Base-by-base conservation (phyloP, 2,797 vertebrate species). In the Eulemur rubriventer region DNA sequence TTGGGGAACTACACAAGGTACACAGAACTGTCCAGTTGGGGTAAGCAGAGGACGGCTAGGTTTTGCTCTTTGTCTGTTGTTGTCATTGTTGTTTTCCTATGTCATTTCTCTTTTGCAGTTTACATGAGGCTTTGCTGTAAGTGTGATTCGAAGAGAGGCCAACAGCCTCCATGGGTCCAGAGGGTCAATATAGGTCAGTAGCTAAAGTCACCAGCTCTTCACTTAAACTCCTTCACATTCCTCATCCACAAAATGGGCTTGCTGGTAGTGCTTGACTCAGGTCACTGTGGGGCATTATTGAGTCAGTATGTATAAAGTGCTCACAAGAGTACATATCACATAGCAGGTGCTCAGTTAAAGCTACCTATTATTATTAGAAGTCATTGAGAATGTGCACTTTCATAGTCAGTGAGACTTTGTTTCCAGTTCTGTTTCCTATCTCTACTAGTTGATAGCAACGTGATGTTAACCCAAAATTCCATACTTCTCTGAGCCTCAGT, bases 1-100 rank as follows among this genome's bases (percentile, higher is more conserved):
- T 1, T 0, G 50, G 18, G 57, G 26, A 41, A 8, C 38, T 10
- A 24, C 33, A 63, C 69, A 72, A 35, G 12, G 26, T 10, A 6
- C 20, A 22, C 5, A 0, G 3, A 1, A 12, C 50, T 30, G 0
- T n/a, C 26, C 20, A 13, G 24, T 0, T 35, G 16, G 12, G 8
- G 67, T 11, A 6, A 22, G 30, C 12, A 18, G 12, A 18, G 1
- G 28, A 55, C 0, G 67, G 18, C 14, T 35, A 59, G 24, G 24
- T 20, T 18, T 79, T 55, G 55, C 16, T 35, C 1, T 57, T 22
- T 35, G 16, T 12, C 67, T 46, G 9, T 46, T 59, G 17, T 10
- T 57, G 55, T 26, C 55, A 55, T 55, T 55, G 55, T 57, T 79
- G 14, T 38, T 75, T 82, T 63, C 46, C 46, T 8, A 16, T 41